Base-by-base conservation (phyloP, 2,888 invertebrate species). In the Tetrapedia diversipes region DNA sequence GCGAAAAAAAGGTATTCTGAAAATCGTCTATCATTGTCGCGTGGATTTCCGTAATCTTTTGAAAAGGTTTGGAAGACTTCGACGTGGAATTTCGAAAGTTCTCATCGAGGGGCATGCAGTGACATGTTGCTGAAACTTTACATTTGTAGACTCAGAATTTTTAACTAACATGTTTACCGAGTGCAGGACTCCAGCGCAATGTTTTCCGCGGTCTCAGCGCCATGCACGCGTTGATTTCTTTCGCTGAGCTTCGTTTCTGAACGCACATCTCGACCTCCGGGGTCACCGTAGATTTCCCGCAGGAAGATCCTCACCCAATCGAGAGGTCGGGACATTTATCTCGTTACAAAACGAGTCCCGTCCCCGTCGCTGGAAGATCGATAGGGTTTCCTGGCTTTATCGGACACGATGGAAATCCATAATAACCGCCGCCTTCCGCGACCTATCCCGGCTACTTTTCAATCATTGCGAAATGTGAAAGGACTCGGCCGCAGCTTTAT, bases 381-480 rank as follows among this genome's bases (percentile, higher is more conserved):
- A 79, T 77, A 77, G 65, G 66, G 39, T 60, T 60, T 65, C 43
- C 69, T 61, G 41, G 57, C 65, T 73, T 79, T 77, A 77, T 73
- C 77, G 61, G 57, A 67, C 64, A 53, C 65, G 69, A 56, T 77
- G 79, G 73, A 79, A 66, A 69, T 77, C 67, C 77, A 77, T 79
- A 77, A 79, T 79, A 73, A 77, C 65, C n/a, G 77, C 65, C 77
- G 68, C 63, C 74, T 80, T 75, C 57, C 79, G 74, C 80, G 80
- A 78, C 80, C 78, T 78, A 78, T 74, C 65, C 63, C 65, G n/a
- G 63, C 66, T 66, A 78, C 78, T 79, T 69, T 78, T 77, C 79
- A 78, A 74, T 75, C 79, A 75, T 80, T 80, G 80, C 80, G 79
- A 78, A 80, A 80, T 72, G 80, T 80, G 80, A 80, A 79, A 80